phyloP scores from a whole-genome alignment of 2,113 vertebrate species.

The Podocnemis expansa region DNA sequence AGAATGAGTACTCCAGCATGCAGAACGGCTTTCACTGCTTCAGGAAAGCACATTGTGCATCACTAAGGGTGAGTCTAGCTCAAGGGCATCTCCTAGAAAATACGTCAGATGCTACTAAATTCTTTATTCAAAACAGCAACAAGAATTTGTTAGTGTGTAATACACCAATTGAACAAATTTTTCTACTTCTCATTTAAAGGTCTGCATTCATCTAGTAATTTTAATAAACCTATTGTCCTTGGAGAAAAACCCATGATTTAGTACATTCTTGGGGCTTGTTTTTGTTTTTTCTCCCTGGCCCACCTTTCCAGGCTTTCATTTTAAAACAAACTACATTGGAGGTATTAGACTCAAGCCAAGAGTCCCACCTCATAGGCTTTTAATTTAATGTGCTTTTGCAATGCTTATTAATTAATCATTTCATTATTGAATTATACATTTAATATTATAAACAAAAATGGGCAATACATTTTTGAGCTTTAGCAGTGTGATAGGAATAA shows the following conservation, averaged over 20 bases:
- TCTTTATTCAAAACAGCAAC: conserved; percentile 20
- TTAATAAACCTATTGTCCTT: background rate
- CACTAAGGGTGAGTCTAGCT: background rate
- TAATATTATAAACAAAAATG: background rate
- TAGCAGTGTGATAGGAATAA: background rate
- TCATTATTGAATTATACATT: background rate
- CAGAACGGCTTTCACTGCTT: background rate
- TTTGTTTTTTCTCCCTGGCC: background rate
- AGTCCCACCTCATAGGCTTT: background rate
- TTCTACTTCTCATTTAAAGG: background rate
- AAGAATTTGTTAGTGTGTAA: conserved; percentile 25
- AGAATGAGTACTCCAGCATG: background rate
- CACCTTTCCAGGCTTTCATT: background rate
- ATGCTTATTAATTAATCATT: background rate
- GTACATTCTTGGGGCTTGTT: rapidly evolving
- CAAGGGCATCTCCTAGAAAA: conserved; percentile 36
- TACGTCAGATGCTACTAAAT: conserved; percentile 32
- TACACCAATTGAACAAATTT: background rate
- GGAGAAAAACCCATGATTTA: background rate
- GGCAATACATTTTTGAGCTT: background rate
- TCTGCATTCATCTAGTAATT: background rate
- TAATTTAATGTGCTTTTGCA: background rate
- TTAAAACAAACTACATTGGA: background rate
- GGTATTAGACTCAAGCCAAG: rapidly evolving
- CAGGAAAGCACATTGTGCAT: background rate